Evolutionary conservation across 2,113 vertebrate species (phyloP).

Genomic region (Paralichthys olivaceus): DNA sequence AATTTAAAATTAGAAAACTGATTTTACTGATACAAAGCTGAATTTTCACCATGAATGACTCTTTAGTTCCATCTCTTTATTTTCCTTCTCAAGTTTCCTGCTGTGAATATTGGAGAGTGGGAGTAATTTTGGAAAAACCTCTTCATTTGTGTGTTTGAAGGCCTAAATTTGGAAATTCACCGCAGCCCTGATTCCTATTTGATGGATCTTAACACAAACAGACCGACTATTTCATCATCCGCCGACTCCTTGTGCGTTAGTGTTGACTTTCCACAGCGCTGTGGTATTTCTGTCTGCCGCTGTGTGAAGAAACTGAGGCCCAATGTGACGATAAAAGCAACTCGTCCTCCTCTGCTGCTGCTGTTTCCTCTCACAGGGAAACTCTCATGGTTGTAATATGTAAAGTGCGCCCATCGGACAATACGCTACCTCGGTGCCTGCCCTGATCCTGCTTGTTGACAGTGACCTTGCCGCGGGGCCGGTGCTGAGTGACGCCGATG

Average conservation of each 20-base stretch:
- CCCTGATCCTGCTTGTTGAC: conserved; percentile 78
- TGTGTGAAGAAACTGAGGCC: conserved; percentile 27
- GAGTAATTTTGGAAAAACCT: not conserved
- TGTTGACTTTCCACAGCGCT: conserved; percentile 59
- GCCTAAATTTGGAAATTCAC: conserved; percentile 27
- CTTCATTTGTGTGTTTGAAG: conserved; percentile 8
- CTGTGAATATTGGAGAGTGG: no score
- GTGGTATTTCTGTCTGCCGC: conserved; percentile 56
- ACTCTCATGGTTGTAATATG: conserved; percentile 23
- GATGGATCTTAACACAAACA: not conserved
- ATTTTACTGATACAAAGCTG: not conserved
- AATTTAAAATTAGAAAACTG: no score
- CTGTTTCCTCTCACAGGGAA: conserved; percentile 43
- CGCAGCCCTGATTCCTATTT: not conserved
- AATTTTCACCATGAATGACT: not conserved
- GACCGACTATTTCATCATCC: conserved; percentile 32
- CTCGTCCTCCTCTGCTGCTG: not conserved
- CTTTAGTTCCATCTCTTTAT: no score
- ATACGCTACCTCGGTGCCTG: conserved; percentile 26
- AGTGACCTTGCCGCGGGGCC: conserved; percentile 69
- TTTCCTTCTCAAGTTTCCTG: no score
- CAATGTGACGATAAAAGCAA: conserved; percentile 33
- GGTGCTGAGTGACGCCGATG: conserved; percentile 74
- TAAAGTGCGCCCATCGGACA: conserved; percentile 25
- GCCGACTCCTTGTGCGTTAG: not conserved